These are phyloP conservation scores for Polydrusus pterygomalis DNA, from an alignment of 2,888 invertebrate species.

Conservation along the genomic window DNA sequence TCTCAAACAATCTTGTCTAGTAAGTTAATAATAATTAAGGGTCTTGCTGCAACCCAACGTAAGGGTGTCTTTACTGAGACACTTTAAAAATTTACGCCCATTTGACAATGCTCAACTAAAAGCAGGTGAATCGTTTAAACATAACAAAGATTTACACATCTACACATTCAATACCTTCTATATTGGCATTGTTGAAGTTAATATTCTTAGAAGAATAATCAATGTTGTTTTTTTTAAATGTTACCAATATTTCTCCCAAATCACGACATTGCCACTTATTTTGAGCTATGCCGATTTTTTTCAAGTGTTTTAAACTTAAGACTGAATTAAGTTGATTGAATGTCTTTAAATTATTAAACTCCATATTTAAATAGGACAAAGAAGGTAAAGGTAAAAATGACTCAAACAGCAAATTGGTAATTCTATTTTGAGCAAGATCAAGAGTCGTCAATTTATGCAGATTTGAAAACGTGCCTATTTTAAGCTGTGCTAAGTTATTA, in stretches of 20 bases:
- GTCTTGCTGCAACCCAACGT: too few species aligned
- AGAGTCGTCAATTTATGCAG: conserved; percentile 50
- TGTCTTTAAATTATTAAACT: conserved; percentile 58
- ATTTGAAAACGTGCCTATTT: conserved; percentile 59
- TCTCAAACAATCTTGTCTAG: too few species aligned
- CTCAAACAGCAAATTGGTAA: conserved; percentile 55
- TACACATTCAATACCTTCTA: conserved; percentile 57
- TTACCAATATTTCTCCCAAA: conserved; percentile 55
- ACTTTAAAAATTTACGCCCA: too few species aligned
- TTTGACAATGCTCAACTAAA: too few species aligned
- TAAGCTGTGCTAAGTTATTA: conserved; percentile 55
- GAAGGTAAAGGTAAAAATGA: conserved; percentile 55
- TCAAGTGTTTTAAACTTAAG: conserved; percentile 47
- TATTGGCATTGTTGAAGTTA: conserved; percentile 51
- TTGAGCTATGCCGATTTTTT: conserved; percentile 55
- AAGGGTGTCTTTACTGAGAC: too few species aligned
- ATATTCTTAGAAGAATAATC: conserved; percentile 45
- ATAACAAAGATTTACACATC: conserved; percentile 56
- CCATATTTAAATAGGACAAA: conserved; percentile 54
- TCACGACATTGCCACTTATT: conserved; percentile 60
- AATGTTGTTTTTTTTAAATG: conserved; percentile 50
- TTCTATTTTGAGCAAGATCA: conserved; percentile 56
- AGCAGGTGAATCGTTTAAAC: conserved; percentile 39
- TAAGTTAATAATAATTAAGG: too few species aligned
- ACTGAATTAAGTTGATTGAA: conserved; percentile 45